Base-by-base conservation (phyloP, 2,797 vertebrate species). In the Trachops cirrhosus region DNA sequence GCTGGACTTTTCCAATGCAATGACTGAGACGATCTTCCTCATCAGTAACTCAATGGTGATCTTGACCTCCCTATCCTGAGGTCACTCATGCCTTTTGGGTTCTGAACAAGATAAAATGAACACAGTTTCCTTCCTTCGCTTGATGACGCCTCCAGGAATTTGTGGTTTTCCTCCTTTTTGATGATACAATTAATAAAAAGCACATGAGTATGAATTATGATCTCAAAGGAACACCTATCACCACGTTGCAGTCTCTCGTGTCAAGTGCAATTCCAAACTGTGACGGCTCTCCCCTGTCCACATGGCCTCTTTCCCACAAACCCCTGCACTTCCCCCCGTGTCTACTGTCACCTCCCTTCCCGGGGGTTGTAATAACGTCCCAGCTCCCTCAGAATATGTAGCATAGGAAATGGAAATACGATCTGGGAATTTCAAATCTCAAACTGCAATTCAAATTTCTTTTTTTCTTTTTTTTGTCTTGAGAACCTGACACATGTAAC, bases 341-440 rank as follows among this genome's bases (percentile, higher is more conserved):
- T 80, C 84, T 83, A 34, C 19, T 48, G 59, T 1, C 34, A 41
- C 74, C 74, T 89, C 54, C 14, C 39, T 86, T 86, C 74, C 54
- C 84, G 93, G 77, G 70, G 96, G 91, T 82, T 97, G 97, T 97
- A 84, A 89, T 97, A 97, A 97, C 19, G 37, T 87, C 93, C 87
- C 86, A 90, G 62, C 39, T 97, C 92, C 73, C 93, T 93, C 0
- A 6, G 95, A 97, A 94, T 50, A 83, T 19, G 29, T 64, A 93
- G 5, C 87, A 64, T n/a, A 85, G 80, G 68, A 94, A 97, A 97
- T 70, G 95, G 78, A 97, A 97, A 97, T 95, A 93, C 32, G 94
- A 97, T 93, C 71, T 14, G 67, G 95, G 97, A 97, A 97, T 98
- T 98, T 98, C 73, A 97, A 97, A 71, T 96, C 96, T 96, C 96